phyloP scores from a whole-genome alignment of 2,113 vertebrate genomes.

The Eupsittula cactorum region DNA sequence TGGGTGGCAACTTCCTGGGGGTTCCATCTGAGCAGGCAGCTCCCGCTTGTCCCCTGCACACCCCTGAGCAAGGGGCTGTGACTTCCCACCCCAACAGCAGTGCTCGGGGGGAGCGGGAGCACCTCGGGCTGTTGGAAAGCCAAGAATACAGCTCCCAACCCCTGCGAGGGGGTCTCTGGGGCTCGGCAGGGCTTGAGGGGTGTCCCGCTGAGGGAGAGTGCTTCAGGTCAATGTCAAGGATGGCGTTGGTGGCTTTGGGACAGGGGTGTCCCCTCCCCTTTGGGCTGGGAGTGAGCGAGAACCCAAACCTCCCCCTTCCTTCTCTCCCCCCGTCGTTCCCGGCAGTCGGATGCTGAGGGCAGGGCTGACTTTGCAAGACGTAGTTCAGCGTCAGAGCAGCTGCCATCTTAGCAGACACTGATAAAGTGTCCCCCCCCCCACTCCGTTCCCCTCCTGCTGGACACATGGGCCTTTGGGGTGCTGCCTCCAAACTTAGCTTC shows the following conservation, averaged over 20 bases:
- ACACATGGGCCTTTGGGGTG: neutral
- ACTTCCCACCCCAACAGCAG: rapidly evolving
- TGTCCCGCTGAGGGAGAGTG: neutral
- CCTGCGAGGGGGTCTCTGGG: neutral
- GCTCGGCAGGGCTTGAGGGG: no score
- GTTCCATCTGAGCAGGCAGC: neutral
- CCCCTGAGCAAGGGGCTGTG: no score
- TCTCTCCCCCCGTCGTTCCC: neutral
- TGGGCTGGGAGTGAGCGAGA: neutral
- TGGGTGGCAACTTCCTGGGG: neutral
- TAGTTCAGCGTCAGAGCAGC: slow-evolving; percentile 42
- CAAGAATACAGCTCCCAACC: neutral
- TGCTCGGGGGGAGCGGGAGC: neutral
- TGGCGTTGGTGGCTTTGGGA: neutral
- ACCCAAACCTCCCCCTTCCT: no score
- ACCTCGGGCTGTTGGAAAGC: no score
- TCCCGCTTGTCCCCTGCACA: neutral
- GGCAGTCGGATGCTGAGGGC: slow-evolving; percentile 45
- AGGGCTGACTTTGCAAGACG: slow-evolving; percentile 47
- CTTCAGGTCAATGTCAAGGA: neutral
- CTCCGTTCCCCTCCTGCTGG: rapidly evolving
- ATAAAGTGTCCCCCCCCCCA: neutral
- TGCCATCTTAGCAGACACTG: slow-evolving; percentile 57
- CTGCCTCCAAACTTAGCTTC: neutral
- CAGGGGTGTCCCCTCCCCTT: rapidly evolving